Evolutionary conservation across 2,113 vertebrate genomes (phyloP).

Genomic region (Sceloporus undulatus): DNA sequence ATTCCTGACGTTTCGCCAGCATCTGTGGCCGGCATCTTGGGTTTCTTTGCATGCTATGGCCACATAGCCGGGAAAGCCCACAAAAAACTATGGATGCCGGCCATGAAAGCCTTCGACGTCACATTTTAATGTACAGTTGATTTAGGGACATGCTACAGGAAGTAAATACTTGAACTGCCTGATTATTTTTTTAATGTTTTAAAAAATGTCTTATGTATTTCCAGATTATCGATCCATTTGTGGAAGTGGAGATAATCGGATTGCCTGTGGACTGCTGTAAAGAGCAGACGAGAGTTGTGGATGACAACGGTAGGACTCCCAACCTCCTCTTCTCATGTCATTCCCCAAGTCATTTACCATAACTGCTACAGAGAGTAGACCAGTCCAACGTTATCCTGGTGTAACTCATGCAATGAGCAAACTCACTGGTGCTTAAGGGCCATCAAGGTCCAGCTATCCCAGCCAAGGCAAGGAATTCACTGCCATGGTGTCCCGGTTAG

Average conservation of each 20-base stretch:
- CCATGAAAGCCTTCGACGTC: no score
- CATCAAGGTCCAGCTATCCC: no score
- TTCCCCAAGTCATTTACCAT: neutral
- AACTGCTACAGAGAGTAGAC: neutral
- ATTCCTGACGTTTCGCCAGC: no score
- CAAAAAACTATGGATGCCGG: no score
- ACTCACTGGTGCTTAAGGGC: no score
- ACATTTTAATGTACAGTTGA: neutral
- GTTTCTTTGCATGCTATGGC: no score
- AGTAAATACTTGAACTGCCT: neutral
- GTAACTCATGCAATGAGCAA: no score
- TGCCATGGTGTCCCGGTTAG: neutral
- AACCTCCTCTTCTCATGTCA: accelerated
- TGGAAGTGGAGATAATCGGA: constrained; percentile 98
- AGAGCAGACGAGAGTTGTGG: constrained; percentile 95
- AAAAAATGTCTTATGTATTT: constrained; percentile 42
- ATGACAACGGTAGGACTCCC: constrained; percentile 90
- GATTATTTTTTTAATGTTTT: neutral
- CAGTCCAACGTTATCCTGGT: neutral
- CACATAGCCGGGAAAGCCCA: no score
- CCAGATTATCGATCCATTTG: constrained; percentile 98
- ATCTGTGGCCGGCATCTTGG: no score
- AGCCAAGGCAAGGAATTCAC: neutral
- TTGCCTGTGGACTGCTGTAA: constrained; percentile 94
- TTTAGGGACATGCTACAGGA: neutral